phyloP scores from a whole-genome alignment of 2,888 invertebrate species.

The Leucophenga montana region DNA sequence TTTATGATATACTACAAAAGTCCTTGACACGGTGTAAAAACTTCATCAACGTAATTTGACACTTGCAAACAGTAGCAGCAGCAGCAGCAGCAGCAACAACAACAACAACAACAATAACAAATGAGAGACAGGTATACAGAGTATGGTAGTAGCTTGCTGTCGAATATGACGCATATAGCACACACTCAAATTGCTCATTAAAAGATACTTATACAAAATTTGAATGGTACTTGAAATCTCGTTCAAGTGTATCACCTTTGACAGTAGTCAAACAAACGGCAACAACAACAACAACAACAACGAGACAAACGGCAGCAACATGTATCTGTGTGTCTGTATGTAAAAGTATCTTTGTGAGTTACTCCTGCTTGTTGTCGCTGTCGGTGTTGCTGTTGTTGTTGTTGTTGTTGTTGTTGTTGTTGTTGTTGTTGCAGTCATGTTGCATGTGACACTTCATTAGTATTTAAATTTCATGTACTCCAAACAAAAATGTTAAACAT shows the following conservation, averaged over 20 bases:
- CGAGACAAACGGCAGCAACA: background rate
- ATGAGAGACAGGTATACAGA: background rate
- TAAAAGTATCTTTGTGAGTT: background rate
- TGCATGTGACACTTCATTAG: slow-evolving; percentile 40
- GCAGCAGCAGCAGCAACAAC: slow-evolving; percentile 4
- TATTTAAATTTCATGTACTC: slow-evolving; percentile 28
- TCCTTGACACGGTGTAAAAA: slow-evolving; percentile 26
- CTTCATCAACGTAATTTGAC: slow-evolving; percentile 44
- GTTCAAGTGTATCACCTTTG: slow-evolving; percentile 47
- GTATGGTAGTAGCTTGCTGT: background rate
- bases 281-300: background rate
- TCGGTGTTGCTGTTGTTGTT: background rate
- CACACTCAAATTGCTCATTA: slow-evolving; percentile 41
- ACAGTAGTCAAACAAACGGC: slow-evolving; percentile 20
- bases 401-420: slow-evolving; percentile 3
- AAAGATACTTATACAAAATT: slow-evolving; percentile 39
- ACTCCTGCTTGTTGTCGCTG: background rate
- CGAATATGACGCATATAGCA: slow-evolving; percentile 1
- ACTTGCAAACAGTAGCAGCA: slow-evolving; percentile 21
- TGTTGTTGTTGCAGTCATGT: background rate
- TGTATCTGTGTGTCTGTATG: slow-evolving; percentile 6
- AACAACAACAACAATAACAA: background rate
- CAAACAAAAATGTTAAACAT: background rate
- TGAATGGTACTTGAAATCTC: slow-evolving; percentile 49
- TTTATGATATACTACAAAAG: slow-evolving; percentile 15